phyloP scores from a whole-genome alignment of 2,888 invertebrate genomes.

The Dasypolia templi region DNA sequence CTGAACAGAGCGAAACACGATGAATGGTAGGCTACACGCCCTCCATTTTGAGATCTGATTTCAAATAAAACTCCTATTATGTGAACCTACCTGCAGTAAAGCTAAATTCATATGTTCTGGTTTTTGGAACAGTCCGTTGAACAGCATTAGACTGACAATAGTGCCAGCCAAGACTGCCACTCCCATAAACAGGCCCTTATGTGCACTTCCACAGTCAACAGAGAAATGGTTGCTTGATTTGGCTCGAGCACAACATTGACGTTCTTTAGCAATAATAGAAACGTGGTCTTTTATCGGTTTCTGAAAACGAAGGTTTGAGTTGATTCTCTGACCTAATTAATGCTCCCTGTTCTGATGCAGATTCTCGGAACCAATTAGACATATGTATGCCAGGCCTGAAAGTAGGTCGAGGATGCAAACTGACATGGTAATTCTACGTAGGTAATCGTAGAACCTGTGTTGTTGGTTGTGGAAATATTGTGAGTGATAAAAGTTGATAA shows the following conservation, averaged over 20 bases:
- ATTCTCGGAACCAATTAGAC: constrained; percentile 32
- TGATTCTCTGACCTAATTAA: constrained; percentile 36
- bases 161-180: constrained; percentile 93
- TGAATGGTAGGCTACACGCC: neutral
- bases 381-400: constrained; percentile 12
- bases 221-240: constrained; percentile 90
- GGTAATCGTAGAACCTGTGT: neutral
- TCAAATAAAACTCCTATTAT: neutral
- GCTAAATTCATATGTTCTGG: constrained; percentile 90
- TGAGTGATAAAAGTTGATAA: neutral
- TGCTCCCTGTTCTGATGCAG: constrained; percentile 19
- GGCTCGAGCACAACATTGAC: constrained; percentile 77
- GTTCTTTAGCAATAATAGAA: constrained; percentile 52
- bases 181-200: constrained; percentile 92
- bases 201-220: constrained; percentile 94
- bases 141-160: constrained; percentile 93
- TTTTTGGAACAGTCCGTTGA: constrained; percentile 92
- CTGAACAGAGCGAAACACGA: constrained; percentile 67
- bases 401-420: constrained; percentile 35
- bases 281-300: constrained; percentile 69
- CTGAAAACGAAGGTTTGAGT: constrained; percentile 63
- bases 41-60: neutral
- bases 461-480: neutral
- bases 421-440: neutral
- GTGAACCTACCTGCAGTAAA: constrained; percentile 89